Base-by-base conservation (phyloP, 2,888 invertebrate genomes). In the Furcula furcula region DNA sequence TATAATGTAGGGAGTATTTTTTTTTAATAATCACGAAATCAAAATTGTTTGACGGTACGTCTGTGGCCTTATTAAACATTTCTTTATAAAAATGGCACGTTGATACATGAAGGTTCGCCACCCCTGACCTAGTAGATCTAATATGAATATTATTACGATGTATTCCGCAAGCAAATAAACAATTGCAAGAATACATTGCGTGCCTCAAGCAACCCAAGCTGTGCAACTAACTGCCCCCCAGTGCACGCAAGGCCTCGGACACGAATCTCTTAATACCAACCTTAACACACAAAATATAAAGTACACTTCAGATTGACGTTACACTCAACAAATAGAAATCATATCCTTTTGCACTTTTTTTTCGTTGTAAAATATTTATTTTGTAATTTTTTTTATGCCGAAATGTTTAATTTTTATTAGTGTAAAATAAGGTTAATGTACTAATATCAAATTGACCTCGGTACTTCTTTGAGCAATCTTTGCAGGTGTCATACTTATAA, bases 211-310 rank as follows among this genome's bases (percentile, higher is more conserved):
- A 26, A 41, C 6, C 26, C 33, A 43, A 50, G 43, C 44, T 40
- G 46, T 40, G 31, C 39, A 45, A 47, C 55, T 31, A 34, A 34
- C 33, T 46, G 47, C 51, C 46, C 34, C 36, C 23, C 29, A 40
- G 30, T 40, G 41, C 22, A 34, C 14, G 27, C 55, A 40, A 53
- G 53, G 55, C 44, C 45, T 22, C 6, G 4, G 13, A 38, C 13
- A 33, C 34, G n/a, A 27, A n/a, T 28, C 6, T 7, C 7, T 20
- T n/a, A 19, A 2, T 29, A 25, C 22, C 20, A 34, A 40, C 44
- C 28, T 28, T 47, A 47, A 26, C 1, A n/a, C 0, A 0, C 5
- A 13, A 7, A 0, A 0, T 0, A 7, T 33, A 47, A 7, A 13
- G 9, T 12, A 11, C 0, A 28, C n/a, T 25, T 33, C 39, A 3